phyloP scores from a whole-genome alignment of 2,113 vertebrate genomes.

The Tiliqua scincoides region DNA sequence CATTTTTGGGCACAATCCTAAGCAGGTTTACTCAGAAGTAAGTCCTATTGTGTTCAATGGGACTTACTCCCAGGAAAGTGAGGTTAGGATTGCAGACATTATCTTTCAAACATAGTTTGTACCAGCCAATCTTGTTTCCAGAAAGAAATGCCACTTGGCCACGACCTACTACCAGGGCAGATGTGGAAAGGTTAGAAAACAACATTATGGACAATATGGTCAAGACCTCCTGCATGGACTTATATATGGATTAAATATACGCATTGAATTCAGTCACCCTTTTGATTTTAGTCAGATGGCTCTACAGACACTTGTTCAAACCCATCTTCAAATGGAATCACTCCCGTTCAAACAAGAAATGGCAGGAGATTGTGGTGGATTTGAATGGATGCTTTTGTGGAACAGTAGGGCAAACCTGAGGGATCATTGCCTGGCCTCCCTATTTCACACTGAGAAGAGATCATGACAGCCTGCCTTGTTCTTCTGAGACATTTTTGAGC shows the following conservation, averaged over 20 bases:
- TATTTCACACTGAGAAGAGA: conserved; percentile 40
- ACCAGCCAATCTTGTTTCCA: conserved; percentile 60
- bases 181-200: conserved; percentile 52
- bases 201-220: conserved; percentile 1
- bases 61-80: too few species aligned
- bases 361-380: conserved; percentile 49
- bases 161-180: conserved; percentile 52
- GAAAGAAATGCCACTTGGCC: conserved; percentile 58
- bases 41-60: too few species aligned
- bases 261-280: not conserved
- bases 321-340: not conserved
- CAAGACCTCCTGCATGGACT: conserved; percentile 53
- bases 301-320: not conserved
- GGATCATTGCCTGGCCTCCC: conserved; percentile 32
- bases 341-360: conserved; percentile 19
- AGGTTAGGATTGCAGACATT: too few species aligned
- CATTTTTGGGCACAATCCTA: too few species aligned
- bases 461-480: conserved; percentile 13
- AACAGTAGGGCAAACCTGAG: conserved; percentile 36
- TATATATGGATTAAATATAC: conserved; percentile 54
- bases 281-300: not conserved
- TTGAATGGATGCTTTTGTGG: conserved; percentile 50
- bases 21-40: too few species aligned
- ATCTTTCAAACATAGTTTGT: conserved; percentile 61
- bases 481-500: conserved; percentile 28